phyloP scores from a whole-genome alignment of 1,140 invertebrate genomes.

The Drosophila subobscura region DNA sequence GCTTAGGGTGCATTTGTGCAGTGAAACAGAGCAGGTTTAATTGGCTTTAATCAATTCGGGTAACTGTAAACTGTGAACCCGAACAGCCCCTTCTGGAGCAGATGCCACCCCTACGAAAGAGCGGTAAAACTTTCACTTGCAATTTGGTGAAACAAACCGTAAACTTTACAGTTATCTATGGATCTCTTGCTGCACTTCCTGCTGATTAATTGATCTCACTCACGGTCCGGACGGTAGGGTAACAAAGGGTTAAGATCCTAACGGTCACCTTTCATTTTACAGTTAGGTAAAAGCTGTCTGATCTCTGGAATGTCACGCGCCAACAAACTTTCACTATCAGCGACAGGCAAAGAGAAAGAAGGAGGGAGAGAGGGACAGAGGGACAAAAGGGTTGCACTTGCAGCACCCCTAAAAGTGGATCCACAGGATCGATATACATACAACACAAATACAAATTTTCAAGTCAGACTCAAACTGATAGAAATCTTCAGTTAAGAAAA shows the following conservation, averaged over 20 bases:
- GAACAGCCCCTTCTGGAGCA: too few relatives aligned
- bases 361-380: background rate
- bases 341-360: background rate
- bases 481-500: constrained; percentile 55
- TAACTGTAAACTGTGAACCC: too few relatives aligned
- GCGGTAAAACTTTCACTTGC: too few relatives aligned
- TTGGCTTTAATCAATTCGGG: too few relatives aligned
- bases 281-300: constrained; percentile 33
- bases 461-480: constrained; percentile 30
- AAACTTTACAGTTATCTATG: too few relatives aligned
- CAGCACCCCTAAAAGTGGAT: constrained; percentile 3
- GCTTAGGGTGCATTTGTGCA: too few relatives aligned
- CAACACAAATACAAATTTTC: constrained; percentile 1
- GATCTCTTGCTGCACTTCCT: constrained; percentile 13
- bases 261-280: constrained; percentile 16
- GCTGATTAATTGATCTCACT: constrained; percentile 9
- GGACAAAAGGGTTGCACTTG: constrained; percentile 19
- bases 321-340: constrained; percentile 32
- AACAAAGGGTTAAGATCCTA: constrained; percentile 24
- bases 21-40: too few relatives aligned
- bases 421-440: constrained; percentile 14
- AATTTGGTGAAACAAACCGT: too few relatives aligned
- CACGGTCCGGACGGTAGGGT: background rate
- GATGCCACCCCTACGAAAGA: too few relatives aligned
- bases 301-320: constrained; percentile 17